Evolutionary conservation across 2,113 vertebrate species (phyloP), one percentile per base, ranked within the genome.

Genomic region (Mobula hypostoma): DNA sequence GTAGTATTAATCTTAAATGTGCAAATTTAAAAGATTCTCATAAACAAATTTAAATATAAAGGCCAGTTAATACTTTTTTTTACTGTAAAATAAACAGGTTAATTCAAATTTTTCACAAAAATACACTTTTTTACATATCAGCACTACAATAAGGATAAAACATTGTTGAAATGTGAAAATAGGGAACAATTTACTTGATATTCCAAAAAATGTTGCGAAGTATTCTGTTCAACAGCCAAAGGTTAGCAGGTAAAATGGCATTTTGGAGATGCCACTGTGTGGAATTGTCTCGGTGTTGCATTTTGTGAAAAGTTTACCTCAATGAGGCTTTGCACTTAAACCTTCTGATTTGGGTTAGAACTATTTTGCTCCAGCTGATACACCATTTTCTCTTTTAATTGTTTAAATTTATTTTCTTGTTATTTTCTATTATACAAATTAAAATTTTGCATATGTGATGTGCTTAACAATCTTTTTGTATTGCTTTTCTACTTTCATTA

Each of bases 301-400:
- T 95, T 95, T 96, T 96, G 95, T 95, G 95, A 94, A 94, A 63
- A 94, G 96, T 96, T 95, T 95, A 87, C 95, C 95, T 97, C 96
- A 96, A 7, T 96, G 95, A 96, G 96, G 95, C 96, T 96, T 96
- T 97, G 96, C 96, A 96, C 96, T 96, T 96, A 96, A 95, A 94
- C 96, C 95, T 96, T 95, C 94, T 94, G 77, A 94, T 96, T 96
- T 96, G 95, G 95, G 95, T 95, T 94, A 95, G 95, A 96, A 94
- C 94, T 95, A 96, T 95, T 96, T 96, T 95, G 95, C 95, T 94
- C 94, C 94, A 72, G 72, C 94, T 87, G 87, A 85, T 94, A 90
- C 91, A 94, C 94, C 63, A 82, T 61, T 61, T 95, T 63, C 93
- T 94, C 87, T 94, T 48, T 80, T 82, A 79, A 78, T 79, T 27